A percentile compares a stretch with the other conserved stretches of the same genome.
Conservation (phyloP, 2,888 invertebrate species). For the Eupelmus urozonus region DNA sequence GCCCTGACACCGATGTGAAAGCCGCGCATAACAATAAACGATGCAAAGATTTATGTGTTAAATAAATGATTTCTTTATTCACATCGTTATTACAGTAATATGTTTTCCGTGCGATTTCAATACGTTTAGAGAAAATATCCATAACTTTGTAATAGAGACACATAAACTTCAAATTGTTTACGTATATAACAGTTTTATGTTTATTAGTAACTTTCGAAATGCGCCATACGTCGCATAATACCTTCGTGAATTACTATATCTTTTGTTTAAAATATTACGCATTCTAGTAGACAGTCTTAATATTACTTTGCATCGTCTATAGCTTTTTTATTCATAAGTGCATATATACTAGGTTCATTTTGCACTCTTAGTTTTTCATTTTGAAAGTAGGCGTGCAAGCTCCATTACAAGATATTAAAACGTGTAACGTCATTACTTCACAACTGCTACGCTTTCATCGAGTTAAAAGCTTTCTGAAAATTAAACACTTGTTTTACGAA, state of each 20-base stretch:
- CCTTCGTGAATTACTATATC: too few species aligned
- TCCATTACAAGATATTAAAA: constrained; percentile 19
- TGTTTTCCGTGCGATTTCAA: too few species aligned
- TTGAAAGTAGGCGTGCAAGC: neutral
- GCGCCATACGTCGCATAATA: too few species aligned
- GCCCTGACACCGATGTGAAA: too few species aligned
- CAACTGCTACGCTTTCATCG: neutral
- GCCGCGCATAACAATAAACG: too few species aligned
- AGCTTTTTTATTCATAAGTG: neutral
- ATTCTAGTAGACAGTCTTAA: too few species aligned
- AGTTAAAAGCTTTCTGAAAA: constrained; percentile 38
- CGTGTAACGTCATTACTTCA: constrained; percentile 28
- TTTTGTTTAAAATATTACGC: too few species aligned
- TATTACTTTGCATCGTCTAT: too few species aligned
- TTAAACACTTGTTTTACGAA: constrained; percentile 2
- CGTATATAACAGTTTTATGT: neutral
- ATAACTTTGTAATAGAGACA: neutral
- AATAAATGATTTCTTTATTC: too few species aligned
- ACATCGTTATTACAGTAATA: too few species aligned
- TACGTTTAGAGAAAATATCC: neutral
- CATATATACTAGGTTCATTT: neutral
- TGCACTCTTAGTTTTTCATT: neutral
- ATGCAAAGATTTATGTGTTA: too few species aligned
- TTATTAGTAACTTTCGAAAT: neutral
- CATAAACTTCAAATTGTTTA: constrained; percentile 4